Percentiles rank a stretch among this genome's conserved stretches.
phyloP scores from a whole-genome alignment of 2,113 vertebrate genomes.

The Muntiacus reevesi region DNA sequence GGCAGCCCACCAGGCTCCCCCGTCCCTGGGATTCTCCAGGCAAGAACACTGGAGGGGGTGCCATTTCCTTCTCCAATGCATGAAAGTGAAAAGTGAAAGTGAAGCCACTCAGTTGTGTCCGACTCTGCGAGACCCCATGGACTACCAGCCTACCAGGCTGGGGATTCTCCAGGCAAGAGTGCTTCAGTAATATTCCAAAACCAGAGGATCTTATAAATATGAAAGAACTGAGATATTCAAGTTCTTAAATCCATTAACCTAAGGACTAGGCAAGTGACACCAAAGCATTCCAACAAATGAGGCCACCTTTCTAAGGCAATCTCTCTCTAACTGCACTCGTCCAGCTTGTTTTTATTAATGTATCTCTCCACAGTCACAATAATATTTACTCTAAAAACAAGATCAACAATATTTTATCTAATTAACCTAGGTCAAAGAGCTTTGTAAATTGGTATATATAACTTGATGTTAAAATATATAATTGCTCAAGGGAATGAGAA shows the following conservation, averaged over 20 bases:
- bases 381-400: background rate
- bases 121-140: fast-evolving
- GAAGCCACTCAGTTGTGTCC: fast-evolving
- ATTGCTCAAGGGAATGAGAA: background rate
- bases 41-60: too few species aligned
- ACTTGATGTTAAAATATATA: background rate
- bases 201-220: background rate
- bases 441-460: background rate
- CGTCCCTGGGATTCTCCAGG: too few species aligned
- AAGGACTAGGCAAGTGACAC: background rate
- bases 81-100: too few species aligned
- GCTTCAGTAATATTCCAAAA: background rate
- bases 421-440: background rate
- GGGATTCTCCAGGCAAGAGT: background rate
- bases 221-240: background rate
- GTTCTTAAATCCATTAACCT: background rate
- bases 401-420: background rate
- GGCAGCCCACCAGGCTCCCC: too few species aligned
- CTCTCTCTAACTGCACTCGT: background rate
- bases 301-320: background rate
- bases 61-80: too few species aligned
- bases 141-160: background rate
- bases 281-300: background rate
- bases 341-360: background rate
- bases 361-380: background rate